These are phyloP conservation scores for Biston betularia DNA, from an alignment of 2,888 invertebrate species.

Conservation along the genomic window DNA sequence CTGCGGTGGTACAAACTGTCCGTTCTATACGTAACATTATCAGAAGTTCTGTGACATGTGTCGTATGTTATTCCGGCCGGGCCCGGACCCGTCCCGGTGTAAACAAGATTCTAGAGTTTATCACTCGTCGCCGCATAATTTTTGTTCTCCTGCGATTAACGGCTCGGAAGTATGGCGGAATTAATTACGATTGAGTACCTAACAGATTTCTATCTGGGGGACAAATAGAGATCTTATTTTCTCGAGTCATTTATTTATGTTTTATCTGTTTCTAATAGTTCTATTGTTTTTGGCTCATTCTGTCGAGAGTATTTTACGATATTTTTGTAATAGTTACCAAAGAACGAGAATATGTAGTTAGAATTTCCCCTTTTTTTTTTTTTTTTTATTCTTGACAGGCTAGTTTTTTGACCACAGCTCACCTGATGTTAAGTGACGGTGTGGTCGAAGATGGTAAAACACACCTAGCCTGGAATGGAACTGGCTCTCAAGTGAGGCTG, in stretches of 20 bases:
- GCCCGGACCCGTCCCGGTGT: neutral
- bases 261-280: slow-evolving; percentile 1
- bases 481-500: too few relatives aligned
- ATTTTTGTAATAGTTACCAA: neutral
- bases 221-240: slow-evolving; percentile 7
- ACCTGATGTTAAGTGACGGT: too few relatives aligned
- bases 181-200: slow-evolving; percentile 27
- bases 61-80: neutral
- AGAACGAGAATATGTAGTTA: too few relatives aligned
- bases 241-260: neutral
- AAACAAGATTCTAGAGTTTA: neutral
- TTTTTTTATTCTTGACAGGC: too few relatives aligned
- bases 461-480: too few relatives aligned
- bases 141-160: slow-evolving; percentile 26
- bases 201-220: slow-evolving; percentile 9
- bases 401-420: too few relatives aligned
- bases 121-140: slow-evolving; percentile 25
- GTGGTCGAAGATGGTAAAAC: too few relatives aligned
- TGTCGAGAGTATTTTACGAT: neutral
- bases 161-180: slow-evolving; percentile 13
- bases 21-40: too few relatives aligned
- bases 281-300: neutral
- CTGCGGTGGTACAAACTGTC: neutral
- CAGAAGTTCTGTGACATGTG: too few relatives aligned
- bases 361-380: too few relatives aligned